phyloP scores from a whole-genome alignment of 2,888 invertebrate species.

The Macropis europaea region DNA sequence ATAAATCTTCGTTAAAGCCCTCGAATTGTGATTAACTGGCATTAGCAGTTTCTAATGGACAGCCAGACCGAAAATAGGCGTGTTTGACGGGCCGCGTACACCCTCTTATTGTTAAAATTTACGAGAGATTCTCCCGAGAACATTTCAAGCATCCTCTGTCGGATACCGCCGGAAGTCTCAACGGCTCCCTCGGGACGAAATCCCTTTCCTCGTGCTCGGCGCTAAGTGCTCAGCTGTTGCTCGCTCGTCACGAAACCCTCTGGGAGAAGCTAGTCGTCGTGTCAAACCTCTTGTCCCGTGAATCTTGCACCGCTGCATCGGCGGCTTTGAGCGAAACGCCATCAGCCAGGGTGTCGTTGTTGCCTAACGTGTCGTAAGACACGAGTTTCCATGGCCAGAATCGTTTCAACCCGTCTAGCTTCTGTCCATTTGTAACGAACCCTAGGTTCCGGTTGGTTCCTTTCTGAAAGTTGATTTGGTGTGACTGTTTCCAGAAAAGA shows the following conservation, averaged over 20 bases:
- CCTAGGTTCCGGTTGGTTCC: no score
- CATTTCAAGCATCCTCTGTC: slow-evolving; percentile 29
- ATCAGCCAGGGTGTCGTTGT: not conserved
- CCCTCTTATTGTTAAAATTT: slow-evolving; percentile 47
- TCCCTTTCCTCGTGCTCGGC: slow-evolving; percentile 37
- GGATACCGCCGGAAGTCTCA: slow-evolving; percentile 68
- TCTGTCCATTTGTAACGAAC: not conserved
- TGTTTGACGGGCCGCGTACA: slow-evolving; percentile 24
- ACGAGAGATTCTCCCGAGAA: slow-evolving; percentile 24
- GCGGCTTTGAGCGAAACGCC: not conserved
- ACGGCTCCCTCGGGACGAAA: slow-evolving; percentile 63
- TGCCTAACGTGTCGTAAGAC: slow-evolving; percentile 34
- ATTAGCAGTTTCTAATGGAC: slow-evolving; percentile 7
- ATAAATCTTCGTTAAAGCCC: not conserved
- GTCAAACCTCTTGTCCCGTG: slow-evolving; percentile 21
- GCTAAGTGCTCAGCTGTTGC: slow-evolving; percentile 77
- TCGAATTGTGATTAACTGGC: slow-evolving; percentile 4
- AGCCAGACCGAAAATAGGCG: slow-evolving; percentile 17
- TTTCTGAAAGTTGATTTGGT: not conserved
- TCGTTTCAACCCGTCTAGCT: not conserved
- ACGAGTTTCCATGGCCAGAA: slow-evolving; percentile 35
- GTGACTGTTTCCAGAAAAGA: no score
- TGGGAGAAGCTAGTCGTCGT: not conserved
- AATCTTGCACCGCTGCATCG: slow-evolving; percentile 3
- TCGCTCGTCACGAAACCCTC: slow-evolving; percentile 59